Conservation (phyloP, 2,113 vertebrate genomes). For the Ceuthmochares aereus region DNA sequence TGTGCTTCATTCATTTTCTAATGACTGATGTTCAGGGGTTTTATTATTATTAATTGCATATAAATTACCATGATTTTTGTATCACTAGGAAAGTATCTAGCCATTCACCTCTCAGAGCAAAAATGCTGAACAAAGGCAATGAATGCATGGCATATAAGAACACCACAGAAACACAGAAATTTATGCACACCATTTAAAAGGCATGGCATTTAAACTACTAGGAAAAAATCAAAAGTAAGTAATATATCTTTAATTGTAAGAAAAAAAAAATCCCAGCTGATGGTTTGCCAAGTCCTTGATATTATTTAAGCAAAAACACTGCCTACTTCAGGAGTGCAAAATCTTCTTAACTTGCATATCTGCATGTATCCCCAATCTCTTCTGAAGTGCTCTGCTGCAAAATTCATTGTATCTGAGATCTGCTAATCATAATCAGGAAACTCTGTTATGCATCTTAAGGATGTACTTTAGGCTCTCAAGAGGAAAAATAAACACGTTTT, state of each 20-base stretch:
- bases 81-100: constrained; percentile 59
- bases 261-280: not conserved
- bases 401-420: constrained; percentile 40
- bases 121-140: constrained; percentile 31
- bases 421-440: constrained; percentile 65
- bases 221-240: constrained; percentile 30
- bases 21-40: constrained; percentile 1
- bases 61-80: constrained; percentile 67
- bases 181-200: constrained; percentile 61
- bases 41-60: constrained; percentile 71
- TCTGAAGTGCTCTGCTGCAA: constrained; percentile 41
- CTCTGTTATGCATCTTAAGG: constrained; percentile 58
- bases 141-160: constrained; percentile 21
- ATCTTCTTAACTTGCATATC: constrained; percentile 2
- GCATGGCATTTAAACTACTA: constrained; percentile 29
- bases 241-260: constrained; percentile 52
- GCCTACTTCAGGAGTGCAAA: constrained; percentile 15
- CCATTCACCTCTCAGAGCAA: constrained; percentile 57
- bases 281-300: constrained; percentile 45
- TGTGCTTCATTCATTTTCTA: constrained; percentile 48
- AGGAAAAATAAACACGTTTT: constrained; percentile 69
- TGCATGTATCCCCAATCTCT: not conserved
- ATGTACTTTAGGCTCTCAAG: constrained; percentile 55
- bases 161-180: constrained; percentile 59
- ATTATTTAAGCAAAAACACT: constrained; percentile 23